Conservation (phyloP, 1,140 invertebrate species). For the Eueides isabella region DNA sequence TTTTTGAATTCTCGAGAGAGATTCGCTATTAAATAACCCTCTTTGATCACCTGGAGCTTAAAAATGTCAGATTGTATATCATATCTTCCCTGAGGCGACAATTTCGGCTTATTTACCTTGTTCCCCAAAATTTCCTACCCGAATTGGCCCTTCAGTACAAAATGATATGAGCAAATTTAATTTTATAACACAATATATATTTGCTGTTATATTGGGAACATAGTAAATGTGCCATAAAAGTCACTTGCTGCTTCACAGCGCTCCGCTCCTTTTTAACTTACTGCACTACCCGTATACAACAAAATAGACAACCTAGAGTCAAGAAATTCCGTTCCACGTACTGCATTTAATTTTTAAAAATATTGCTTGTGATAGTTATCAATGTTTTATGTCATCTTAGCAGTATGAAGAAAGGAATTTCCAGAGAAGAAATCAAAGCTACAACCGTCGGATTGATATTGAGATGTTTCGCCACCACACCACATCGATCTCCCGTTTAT, state of each 20-base stretch:
- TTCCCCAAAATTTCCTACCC: background rate
- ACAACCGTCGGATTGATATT: too few relatives aligned
- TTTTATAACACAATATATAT: background rate
- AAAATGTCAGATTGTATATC: background rate
- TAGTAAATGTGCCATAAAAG: too few relatives aligned
- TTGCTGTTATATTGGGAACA: too few relatives aligned
- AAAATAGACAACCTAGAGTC: background rate
- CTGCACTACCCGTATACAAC: background rate
- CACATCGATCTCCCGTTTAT: background rate
- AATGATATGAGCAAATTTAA: background rate
- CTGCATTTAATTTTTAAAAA: too few relatives aligned
- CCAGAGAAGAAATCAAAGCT: too few relatives aligned
- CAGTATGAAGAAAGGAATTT: too few relatives aligned
- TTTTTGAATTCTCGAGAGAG: constrained; percentile 2
- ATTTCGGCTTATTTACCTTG: background rate
- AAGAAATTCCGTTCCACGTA: too few relatives aligned
- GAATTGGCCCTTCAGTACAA: background rate
- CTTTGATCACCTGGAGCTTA: constrained; percentile 3
- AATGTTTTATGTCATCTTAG: too few relatives aligned
- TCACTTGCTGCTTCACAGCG: too few relatives aligned
- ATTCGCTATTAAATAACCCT: constrained; percentile 1
- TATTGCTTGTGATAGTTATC: too few relatives aligned
- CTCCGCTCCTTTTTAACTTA: too few relatives aligned
- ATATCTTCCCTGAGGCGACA: background rate
- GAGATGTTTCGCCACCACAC: too few relatives aligned